phyloP scores from a whole-genome alignment of 92 coral and sea anemone species.

The Zoanthus solanderi region DNA sequence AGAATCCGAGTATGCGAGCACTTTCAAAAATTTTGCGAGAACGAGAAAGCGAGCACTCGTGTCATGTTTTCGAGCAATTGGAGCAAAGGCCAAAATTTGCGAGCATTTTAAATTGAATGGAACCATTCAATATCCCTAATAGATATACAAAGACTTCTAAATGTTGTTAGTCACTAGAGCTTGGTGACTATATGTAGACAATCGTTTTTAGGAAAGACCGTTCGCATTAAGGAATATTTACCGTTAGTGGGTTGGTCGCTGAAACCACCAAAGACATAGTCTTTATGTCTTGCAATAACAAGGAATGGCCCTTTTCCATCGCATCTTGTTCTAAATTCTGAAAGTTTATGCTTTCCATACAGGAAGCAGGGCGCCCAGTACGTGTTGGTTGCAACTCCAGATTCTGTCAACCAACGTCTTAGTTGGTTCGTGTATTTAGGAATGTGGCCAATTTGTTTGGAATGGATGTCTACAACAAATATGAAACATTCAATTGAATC shows the following conservation, averaged over 20 bases:
- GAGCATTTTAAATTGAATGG: too few species aligned
- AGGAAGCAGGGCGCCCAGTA: constrained; percentile 35
- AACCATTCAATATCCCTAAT: too few species aligned
- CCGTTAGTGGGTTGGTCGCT: constrained; percentile 14
- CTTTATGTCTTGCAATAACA: neutral
- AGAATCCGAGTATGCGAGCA: too few species aligned
- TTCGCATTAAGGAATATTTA: neutral
- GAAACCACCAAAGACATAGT: constrained; percentile 39
- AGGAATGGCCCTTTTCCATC: neutral
- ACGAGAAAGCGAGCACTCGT: too few species aligned
- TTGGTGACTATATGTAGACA: neutral
- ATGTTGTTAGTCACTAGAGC: neutral
- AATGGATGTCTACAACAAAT: constrained; percentile 20
- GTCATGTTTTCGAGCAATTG: too few species aligned
- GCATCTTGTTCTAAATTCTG: neutral
- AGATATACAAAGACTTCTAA: too few species aligned
- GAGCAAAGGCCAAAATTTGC: too few species aligned
- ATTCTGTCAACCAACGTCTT: constrained; percentile 8
- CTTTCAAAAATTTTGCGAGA: too few species aligned
- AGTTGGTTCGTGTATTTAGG: constrained; percentile 27
- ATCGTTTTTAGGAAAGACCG: neutral
- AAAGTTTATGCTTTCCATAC: neutral
- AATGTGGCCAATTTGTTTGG: constrained; percentile 31
- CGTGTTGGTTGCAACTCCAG: constrained; percentile 24
- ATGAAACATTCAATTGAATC: neutral